A percentile compares a stretch with the other conserved stretches of the same genome.
Evolutionary conservation across 2,113 vertebrate species (phyloP).

Genomic region (Phaetusa simplex): DNA sequence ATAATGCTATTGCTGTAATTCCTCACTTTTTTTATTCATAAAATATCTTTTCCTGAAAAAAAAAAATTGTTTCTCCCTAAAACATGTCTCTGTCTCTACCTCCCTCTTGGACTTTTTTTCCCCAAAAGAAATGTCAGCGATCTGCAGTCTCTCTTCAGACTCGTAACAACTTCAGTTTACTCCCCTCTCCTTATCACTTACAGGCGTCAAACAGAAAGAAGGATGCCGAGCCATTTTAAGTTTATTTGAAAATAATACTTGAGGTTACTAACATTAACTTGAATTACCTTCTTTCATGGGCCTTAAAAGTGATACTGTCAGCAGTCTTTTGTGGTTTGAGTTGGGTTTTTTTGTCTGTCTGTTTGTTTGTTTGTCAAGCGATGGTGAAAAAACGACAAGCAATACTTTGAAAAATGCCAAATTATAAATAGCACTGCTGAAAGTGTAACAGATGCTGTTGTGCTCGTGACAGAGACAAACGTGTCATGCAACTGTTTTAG

Average conservation of each 20-base stretch:
- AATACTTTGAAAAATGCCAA: slow-evolving; percentile 30
- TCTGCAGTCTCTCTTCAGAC: background rate
- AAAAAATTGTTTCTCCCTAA: background rate
- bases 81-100: background rate
- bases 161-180: background rate
- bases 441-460: slow-evolving; percentile 21
- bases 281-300: background rate
- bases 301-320: background rate
- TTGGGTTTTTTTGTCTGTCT: background rate
- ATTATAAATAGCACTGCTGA: slow-evolving; percentile 62
- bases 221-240: background rate
- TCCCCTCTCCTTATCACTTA: background rate
- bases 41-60: background rate
- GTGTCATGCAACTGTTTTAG: background rate
- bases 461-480: background rate
- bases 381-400: background rate
- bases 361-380: background rate
- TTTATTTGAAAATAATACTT: background rate
- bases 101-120: background rate
- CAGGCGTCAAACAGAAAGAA: background rate
- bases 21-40: background rate
- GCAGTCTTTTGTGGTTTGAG: background rate
- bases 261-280: background rate
- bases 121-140: background rate
- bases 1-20: background rate